These are phyloP conservation scores for Acleris sparsana DNA, from an alignment of 2,888 invertebrate species.

Conservation along the genomic window DNA sequence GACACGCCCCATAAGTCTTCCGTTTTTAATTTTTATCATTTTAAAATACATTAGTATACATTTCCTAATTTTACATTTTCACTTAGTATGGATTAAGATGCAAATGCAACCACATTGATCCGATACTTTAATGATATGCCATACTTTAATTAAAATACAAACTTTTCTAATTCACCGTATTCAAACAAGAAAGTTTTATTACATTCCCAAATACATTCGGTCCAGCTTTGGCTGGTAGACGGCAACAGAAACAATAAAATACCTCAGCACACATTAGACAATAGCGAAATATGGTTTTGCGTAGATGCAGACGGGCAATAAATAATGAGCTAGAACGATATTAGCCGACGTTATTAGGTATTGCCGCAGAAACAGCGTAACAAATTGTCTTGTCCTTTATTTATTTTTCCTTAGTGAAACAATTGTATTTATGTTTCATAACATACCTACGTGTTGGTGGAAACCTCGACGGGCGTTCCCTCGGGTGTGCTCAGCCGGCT, in stretches of 20 bases:
- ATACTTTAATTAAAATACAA: too few species aligned
- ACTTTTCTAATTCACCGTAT: too few species aligned
- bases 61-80: too few species aligned
- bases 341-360: constrained; percentile 36
- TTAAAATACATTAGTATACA: too few species aligned
- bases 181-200: too few species aligned
- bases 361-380: constrained; percentile 24
- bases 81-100: too few species aligned
- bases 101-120: too few species aligned
- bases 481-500: constrained; percentile 23
- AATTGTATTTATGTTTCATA: constrained; percentile 38
- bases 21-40: too few species aligned
- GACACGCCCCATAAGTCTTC: too few species aligned
- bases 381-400: constrained; percentile 30
- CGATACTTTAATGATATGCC: too few species aligned
- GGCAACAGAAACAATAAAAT: constrained; percentile 13
- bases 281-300: constrained; percentile 29
- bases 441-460: constrained; percentile 35
- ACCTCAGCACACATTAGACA: constrained; percentile 12
- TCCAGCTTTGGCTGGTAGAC: too few species aligned
- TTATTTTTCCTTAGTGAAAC: constrained; percentile 34
- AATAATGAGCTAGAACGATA: constrained; percentile 38
- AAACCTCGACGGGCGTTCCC: constrained; percentile 29
- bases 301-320: constrained; percentile 32
- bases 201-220: too few species aligned